Percentiles rank a stretch among this genome's conserved stretches.
phyloP scores from a whole-genome alignment of 2,888 invertebrate species.

The Tupiocoris notatus region DNA sequence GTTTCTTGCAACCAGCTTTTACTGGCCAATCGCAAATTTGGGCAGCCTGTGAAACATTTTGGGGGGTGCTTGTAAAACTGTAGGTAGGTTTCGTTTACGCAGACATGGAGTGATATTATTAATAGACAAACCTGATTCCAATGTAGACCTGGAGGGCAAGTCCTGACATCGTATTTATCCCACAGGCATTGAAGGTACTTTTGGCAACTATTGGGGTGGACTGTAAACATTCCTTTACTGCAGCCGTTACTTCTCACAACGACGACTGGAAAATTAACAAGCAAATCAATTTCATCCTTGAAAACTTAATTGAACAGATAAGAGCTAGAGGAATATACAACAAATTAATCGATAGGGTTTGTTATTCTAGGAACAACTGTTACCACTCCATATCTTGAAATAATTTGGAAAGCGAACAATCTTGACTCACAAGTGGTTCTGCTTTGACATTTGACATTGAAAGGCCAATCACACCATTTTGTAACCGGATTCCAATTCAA shows the following conservation, averaged over 20 bases:
- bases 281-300: too few relatives aligned
- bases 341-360: too few relatives aligned
- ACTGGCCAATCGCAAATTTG: conserved; percentile 51
- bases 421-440: conserved; percentile 47
- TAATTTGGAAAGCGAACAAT: too few relatives aligned
- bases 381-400: too few relatives aligned
- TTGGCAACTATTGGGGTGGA: conserved; percentile 67
- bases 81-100: too few relatives aligned
- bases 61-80: too few relatives aligned
- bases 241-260: conserved; percentile 46
- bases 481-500: conserved; percentile 72
- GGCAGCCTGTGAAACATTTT: conserved; percentile 42
- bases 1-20: conserved; percentile 43
- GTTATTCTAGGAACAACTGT: too few relatives aligned
- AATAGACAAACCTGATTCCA: conserved; percentile 67
- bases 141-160: conserved; percentile 70
- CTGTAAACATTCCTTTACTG: conserved; percentile 56
- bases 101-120: too few relatives aligned
- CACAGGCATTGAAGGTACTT: conserved; percentile 76
- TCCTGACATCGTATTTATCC: conserved; percentile 70
- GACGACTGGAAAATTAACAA: conserved; percentile 30
- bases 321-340: too few relatives aligned
- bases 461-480: conserved; percentile 79
- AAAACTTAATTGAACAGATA: too few relatives aligned
- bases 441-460: conserved; percentile 64